Evolutionary conservation across 1,140 invertebrate species (phyloP).

Genomic region (Tetraneura akinire): DNA sequence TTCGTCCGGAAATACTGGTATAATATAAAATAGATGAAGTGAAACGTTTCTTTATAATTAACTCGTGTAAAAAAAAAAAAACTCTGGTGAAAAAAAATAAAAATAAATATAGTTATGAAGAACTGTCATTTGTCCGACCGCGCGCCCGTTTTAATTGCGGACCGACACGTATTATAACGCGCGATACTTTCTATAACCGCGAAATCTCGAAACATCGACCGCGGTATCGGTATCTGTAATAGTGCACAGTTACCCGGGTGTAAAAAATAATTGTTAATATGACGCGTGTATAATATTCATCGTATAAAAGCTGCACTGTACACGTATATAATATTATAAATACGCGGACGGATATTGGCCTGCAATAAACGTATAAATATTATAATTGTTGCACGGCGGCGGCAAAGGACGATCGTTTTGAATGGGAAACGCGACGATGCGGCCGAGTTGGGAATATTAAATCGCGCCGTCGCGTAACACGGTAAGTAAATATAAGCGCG

Average conservation of each 20-base stretch:
- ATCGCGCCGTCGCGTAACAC: constrained; percentile 19
- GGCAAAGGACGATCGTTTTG: not conserved
- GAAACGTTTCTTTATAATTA: constrained; percentile 25
- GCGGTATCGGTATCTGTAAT: no score
- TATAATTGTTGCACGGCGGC: not conserved
- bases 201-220: no score
- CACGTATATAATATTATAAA: no score
- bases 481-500: no score
- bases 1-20: constrained; percentile 28
- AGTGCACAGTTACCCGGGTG: no score
- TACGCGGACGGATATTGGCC: no score
- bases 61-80: constrained; percentile 1
- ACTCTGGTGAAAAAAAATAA: no score
- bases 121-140: not conserved
- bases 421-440: not conserved
- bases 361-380: no score
- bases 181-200: not conserved
- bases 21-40: not conserved
- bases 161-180: not conserved
- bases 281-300: no score
- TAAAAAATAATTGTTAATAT: no score
- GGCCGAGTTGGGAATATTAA: not conserved
- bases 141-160: constrained; percentile 5
- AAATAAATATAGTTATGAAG: not conserved
- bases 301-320: no score